phyloP scores from a whole-genome alignment of 2,113 vertebrate genomes.

The Corydoras sp. region DNA sequence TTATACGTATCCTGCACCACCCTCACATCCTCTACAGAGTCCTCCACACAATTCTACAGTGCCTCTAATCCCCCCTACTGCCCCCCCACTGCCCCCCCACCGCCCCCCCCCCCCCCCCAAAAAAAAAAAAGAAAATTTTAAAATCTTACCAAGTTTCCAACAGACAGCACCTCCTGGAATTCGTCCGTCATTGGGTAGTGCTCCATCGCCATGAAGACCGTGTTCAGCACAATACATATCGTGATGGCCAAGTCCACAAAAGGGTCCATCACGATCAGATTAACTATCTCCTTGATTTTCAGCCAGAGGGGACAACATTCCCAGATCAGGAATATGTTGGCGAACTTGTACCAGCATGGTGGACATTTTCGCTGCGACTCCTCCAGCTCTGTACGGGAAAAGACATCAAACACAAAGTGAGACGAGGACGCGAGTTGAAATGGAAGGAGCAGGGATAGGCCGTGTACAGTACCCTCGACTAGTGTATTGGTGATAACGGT shows the following conservation, averaged over 20 bases:
- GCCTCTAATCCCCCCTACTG: no score
- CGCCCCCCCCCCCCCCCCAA: no score
- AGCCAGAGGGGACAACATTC: constrained; percentile 89
- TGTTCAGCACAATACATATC: constrained; percentile 97
- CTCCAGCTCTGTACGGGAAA: constrained; percentile 76
- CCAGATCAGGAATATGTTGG: constrained; percentile 93
- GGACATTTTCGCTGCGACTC: constrained; percentile 96
- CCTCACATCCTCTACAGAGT: no score
- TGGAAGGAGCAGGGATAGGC: background rate
- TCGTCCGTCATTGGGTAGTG: constrained; percentile 88
- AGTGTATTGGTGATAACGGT: constrained; percentile 93
- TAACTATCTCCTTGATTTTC: constrained; percentile 87
- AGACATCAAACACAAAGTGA: background rate
- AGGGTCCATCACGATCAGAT: constrained; percentile 95
- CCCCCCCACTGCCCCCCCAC: no score
- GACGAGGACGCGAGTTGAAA: background rate
- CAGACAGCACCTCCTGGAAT: constrained; percentile 76
- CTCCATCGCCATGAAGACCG: constrained; percentile 98
- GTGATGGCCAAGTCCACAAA: constrained; percentile 97
- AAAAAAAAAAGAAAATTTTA: constrained; percentile 47
- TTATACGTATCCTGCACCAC: no score
- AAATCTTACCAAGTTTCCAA: constrained; percentile 88
- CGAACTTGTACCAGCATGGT: constrained; percentile 96
- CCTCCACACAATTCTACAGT: no score
- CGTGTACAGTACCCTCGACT: constrained; percentile 74